Percentiles rank a stretch among this genome's conserved stretches.
These are phyloP conservation scores for Gonioctena quinquepunctata DNA, from an alignment of 1,140 invertebrate genomes.

Conservation along the genomic window DNA sequence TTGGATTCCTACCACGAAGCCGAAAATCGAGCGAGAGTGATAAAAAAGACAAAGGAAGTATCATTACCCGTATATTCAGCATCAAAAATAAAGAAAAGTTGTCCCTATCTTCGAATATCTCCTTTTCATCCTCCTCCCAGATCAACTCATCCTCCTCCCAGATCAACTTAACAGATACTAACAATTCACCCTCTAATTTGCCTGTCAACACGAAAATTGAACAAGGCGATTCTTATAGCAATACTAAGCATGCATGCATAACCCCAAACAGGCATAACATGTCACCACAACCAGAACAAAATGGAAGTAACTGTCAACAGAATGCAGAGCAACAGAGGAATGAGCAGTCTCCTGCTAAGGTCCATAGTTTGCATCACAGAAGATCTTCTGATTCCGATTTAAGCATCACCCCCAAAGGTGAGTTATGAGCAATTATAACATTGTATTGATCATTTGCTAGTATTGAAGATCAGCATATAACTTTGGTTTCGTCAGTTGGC, in stretches of 20 bases:
- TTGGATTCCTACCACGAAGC: slow-evolving; percentile 19
- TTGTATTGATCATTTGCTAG: too few relatives aligned
- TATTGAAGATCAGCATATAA: too few relatives aligned
- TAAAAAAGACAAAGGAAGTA: not conserved
- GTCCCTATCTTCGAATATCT: not conserved
- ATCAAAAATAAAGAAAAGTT: not conserved
- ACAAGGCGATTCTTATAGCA: slow-evolving; percentile 42
- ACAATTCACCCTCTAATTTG: slow-evolving; percentile 25
- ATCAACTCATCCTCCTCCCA: slow-evolving; percentile 3
- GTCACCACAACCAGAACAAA: slow-evolving; percentile 39
- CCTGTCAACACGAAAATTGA: slow-evolving; percentile 50
- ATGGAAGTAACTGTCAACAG: slow-evolving; percentile 9
- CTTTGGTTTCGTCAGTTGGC: too few relatives aligned
- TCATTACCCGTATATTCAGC: not conserved
- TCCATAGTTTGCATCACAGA: not conserved
- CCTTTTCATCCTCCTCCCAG: not conserved
- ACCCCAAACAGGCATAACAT: slow-evolving; percentile 44
- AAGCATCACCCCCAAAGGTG: not conserved
- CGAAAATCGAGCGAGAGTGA: not conserved
- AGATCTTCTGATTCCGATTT: slow-evolving; percentile 1
- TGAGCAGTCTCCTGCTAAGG: not conserved
- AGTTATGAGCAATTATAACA: too few relatives aligned
- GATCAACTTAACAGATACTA: slow-evolving; percentile 30
- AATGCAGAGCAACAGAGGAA: not conserved
- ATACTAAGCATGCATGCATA: slow-evolving; percentile 54